Evolutionary conservation across 2,113 vertebrate species (phyloP), one percentile per base, ranked within the genome.

Genomic region (Cryptotis parvus): DNA sequence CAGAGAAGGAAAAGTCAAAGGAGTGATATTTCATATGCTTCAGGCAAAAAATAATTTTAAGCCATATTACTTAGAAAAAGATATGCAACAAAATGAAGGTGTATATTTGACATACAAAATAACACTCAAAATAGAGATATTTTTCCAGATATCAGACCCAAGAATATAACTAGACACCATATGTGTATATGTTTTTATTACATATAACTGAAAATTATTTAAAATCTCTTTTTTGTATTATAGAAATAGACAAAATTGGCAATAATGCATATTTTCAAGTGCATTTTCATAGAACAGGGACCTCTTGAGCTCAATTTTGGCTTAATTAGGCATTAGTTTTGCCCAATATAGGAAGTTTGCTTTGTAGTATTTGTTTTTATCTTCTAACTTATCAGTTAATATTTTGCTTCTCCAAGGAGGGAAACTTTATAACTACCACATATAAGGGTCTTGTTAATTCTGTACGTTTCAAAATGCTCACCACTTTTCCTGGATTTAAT

Each of bases 401-500:
- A 88, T 86, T 92, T 95, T 41, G 4, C 41, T 82, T 68, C 26
- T 84, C 0, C 26, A 75, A 93, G 70, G 43, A 35, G 4, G 77
- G 8, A 70, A 31, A 11, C 58, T 49, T 91, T 82, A 27, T 90
- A 58, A 58, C 55, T 45, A 94, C 39, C 61, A 63, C 69, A 83
- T 90, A 74, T 58, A 84, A 89, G 49, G 43, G 55, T 73, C 29
- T 29, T 35, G 33, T 94, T 95, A 96, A 91, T 94, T 96, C 96
- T 91, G 22, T 58, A 81, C 55, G 75, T 94, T 93, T 91, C 49
- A 85, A 94, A 91, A 84, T 92, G 68, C 89, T 96, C 84, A 80
- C 55, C 29, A 35, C 89, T 93, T 97, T 96, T 87, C 89, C 94
- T 94, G 61, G 81, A 89, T 85, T 94, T 93, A 96, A 96, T 94